Evolutionary conservation across 2,888 invertebrate genomes (phyloP), one percentile per base, ranked within the genome.

Genomic region (Coenonympha arcania): DNA sequence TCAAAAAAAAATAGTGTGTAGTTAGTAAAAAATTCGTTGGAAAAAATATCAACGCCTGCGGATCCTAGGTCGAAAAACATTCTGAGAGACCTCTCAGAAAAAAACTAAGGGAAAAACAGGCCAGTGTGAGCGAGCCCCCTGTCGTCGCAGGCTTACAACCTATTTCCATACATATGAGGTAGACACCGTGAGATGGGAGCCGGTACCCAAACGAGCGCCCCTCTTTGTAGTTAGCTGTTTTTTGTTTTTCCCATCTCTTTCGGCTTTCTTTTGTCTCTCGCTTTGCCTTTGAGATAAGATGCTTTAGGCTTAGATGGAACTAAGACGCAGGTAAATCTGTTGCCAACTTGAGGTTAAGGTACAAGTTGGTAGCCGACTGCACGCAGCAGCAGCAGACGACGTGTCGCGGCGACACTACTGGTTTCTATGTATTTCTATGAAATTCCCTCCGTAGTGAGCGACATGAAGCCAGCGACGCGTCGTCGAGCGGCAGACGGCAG

Each of bases 141-240:
- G 40, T 42, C 58, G 57, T 55, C 58, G 58, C 61, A 53, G 58
- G 68, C 71, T 71, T 66, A 73, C 64, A 64, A 54, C 66, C 71
- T 63, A 80, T 81, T 81, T 79, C 79, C 80, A 81, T 82, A 79
- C 82, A 82, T 81, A 82, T 79, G 79, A 82, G 81, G 65, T 66
- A 76, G 73, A 70, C 71, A 64, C 57, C 62, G 66, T 61, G 61
- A 61, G 65, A 64, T 61, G 61, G 56, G 58, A 61, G 59, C 54
- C 54, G 57, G 58, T 54, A 44, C 57, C 62, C 56, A 61, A 60
- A 55, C 56, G 54, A 51, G 57, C 61, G 57, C 60, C 57, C 60
- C 59, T 61, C 63, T 65, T 61, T 64, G 60, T 66, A 61, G 58
- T 57, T 57, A 56, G 57, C 53, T 61, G 58, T 60, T 60, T 65